A percentile compares a stretch with the other conserved stretches of the same genome.
These are phyloP conservation scores for Paratrypauchen microcephalus DNA, from an alignment of 2,797 vertebrate species.

Conservation along the genomic window DNA sequence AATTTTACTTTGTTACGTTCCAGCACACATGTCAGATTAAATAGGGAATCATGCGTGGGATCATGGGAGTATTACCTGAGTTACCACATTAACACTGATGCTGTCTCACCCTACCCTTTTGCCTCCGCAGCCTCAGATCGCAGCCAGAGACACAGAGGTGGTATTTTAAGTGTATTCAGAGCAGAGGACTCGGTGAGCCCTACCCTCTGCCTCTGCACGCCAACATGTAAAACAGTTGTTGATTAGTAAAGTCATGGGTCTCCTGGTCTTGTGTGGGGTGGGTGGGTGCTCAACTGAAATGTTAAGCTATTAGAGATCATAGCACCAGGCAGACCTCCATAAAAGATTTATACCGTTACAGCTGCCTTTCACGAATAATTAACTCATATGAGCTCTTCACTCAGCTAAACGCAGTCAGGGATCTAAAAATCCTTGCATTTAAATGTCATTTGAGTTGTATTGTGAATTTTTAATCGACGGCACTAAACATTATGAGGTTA, in stretches of 20 bases:
- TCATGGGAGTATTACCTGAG: neutral
- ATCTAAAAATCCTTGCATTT: slow-evolving; percentile 70
- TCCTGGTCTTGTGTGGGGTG: slow-evolving; percentile 17
- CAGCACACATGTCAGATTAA: neutral
- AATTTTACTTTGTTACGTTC: too few species aligned
- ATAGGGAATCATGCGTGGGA: too few species aligned
- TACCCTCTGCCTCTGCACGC: slow-evolving; percentile 13
- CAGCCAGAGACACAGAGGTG: slow-evolving; percentile 5
- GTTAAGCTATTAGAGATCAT: slow-evolving; percentile 69
- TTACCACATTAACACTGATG: neutral
- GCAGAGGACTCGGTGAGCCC: neutral
- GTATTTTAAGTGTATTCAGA: slow-evolving; percentile 11
- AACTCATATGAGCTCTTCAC: slow-evolving; percentile 74
- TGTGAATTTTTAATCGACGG: slow-evolving; percentile 65
- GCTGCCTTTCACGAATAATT: slow-evolving; percentile 70
- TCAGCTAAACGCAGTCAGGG: slow-evolving; percentile 65
- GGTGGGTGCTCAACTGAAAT: slow-evolving; percentile 69
- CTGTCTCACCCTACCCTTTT: neutral
- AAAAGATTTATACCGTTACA: slow-evolving; percentile 72
- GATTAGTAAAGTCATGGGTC: slow-evolving; percentile 43
- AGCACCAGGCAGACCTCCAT: slow-evolving; percentile 61
- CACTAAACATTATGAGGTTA: slow-evolving; percentile 67
- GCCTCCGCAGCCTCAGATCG: neutral
- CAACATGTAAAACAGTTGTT: slow-evolving; percentile 54
- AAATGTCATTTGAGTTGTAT: slow-evolving; percentile 77